These are phyloP conservation scores for Lineus longissimus DNA, from an alignment of 1,140 invertebrate genomes.

Conservation along the genomic window DNA sequence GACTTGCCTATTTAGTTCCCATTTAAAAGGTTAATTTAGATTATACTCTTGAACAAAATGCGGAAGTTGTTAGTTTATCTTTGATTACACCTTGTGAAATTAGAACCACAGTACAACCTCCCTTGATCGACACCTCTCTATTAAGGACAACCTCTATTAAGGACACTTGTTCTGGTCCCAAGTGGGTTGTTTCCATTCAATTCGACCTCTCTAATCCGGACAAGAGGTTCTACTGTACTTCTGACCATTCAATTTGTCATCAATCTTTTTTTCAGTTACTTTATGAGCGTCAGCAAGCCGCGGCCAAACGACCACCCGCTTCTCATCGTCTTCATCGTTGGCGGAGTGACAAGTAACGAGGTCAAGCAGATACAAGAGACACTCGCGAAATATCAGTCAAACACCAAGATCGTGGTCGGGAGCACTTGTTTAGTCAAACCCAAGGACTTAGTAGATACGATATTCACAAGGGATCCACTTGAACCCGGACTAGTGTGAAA, in stretches of 20 bases:
- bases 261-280: slow-evolving; percentile 28
- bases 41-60: too few species aligned
- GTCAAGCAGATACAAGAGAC: slow-evolving; percentile 34
- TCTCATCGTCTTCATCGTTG: slow-evolving; percentile 37
- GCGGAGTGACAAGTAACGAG: slow-evolving; percentile 37
- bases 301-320: slow-evolving; percentile 37
- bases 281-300: slow-evolving; percentile 34
- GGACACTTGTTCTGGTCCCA: too few species aligned
- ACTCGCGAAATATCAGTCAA: slow-evolving; percentile 19
- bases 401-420: slow-evolving; percentile 31
- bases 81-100: too few species aligned
- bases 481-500: not conserved
- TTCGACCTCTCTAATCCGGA: too few species aligned
- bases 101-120: too few species aligned
- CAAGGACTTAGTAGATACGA: slow-evolving; percentile 16
- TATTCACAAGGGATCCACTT: slow-evolving; percentile 13
- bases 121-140: too few species aligned
- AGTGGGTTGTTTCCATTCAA: too few species aligned
- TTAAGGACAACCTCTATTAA: too few species aligned
- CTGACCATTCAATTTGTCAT: not conserved
- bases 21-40: too few species aligned
- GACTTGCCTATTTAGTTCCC: too few species aligned
- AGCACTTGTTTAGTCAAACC: slow-evolving; percentile 25
- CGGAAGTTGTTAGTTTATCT: too few species aligned
- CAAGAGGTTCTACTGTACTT: too few species aligned